Percentiles rank a stretch among this genome's conserved stretches.
Conservation (phyloP, 1,140 invertebrate species). For the Zaprionus davidi region DNA sequence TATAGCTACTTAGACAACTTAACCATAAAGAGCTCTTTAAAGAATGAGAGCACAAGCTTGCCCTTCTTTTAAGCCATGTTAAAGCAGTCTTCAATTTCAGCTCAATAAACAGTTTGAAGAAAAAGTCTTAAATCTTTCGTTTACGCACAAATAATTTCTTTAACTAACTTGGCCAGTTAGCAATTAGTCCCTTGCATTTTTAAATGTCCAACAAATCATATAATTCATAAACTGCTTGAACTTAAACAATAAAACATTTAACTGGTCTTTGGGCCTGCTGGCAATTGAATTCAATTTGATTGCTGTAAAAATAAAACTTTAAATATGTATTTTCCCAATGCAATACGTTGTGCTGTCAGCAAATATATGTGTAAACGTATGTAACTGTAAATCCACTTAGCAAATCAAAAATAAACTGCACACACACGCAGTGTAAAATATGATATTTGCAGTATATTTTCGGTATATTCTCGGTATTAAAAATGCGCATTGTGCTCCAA, state of each 20-base stretch:
- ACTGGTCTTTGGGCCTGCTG: not conserved
- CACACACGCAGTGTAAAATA: constrained; percentile 34
- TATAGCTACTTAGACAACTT: no score
- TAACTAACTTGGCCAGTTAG: not conserved
- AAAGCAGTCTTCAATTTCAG: no score
- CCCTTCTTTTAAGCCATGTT: no score
- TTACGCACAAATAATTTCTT: not conserved
- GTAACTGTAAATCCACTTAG: constrained; percentile 43
- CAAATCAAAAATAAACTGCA: constrained; percentile 65
- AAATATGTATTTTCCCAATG: not conserved
- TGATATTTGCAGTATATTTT: constrained; percentile 15
- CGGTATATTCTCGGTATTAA: not conserved
- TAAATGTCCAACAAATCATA: not conserved
- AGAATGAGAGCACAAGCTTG: no score
- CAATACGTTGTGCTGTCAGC: not conserved
- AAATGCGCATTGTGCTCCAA: constrained; percentile 11
- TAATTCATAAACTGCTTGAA: constrained; percentile 1
- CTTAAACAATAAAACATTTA: not conserved
- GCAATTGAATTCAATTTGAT: not conserved
- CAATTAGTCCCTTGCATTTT: not conserved
- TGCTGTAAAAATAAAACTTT: not conserved
- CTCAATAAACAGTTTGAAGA: no score
- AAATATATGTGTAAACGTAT: not conserved
- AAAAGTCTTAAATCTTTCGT: not conserved
- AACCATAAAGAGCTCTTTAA: no score